Percentiles rank a stretch among this genome's conserved stretches.
Conservation (phyloP, 1,140 invertebrate genomes). For the Rhynchophorus ferrugineus region DNA sequence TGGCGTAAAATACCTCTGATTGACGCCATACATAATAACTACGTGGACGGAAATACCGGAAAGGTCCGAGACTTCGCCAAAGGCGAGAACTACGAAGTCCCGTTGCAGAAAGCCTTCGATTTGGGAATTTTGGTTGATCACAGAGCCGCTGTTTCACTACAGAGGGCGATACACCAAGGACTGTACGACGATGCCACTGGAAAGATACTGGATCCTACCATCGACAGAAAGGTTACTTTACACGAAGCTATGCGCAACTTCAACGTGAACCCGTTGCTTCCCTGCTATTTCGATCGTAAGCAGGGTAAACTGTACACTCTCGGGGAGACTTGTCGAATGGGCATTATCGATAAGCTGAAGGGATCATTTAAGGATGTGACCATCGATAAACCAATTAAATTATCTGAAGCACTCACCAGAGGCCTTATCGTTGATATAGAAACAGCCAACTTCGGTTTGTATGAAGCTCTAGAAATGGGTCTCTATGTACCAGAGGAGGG, state of each 20-base stretch:
- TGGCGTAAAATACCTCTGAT: slow-evolving; percentile 66
- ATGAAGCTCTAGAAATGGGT: slow-evolving; percentile 75
- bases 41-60: slow-evolving; percentile 66
- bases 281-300: slow-evolving; percentile 72
- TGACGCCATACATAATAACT: slow-evolving; percentile 65
- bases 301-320: slow-evolving; percentile 60
- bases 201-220: slow-evolving; percentile 72
- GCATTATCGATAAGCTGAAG: slow-evolving; percentile 73
- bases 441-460: slow-evolving; percentile 68
- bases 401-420: slow-evolving; percentile 64
- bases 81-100: slow-evolving; percentile 58
- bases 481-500: slow-evolving; percentile 66
- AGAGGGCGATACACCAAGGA: slow-evolving; percentile 79
- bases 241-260: slow-evolving; percentile 76
- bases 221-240: slow-evolving; percentile 67
- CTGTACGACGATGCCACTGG: slow-evolving; percentile 72
- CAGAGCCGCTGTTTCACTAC: slow-evolving; percentile 73
- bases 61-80: slow-evolving; percentile 60
- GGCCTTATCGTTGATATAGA: slow-evolving; percentile 81
- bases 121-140: slow-evolving; percentile 72
- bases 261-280: slow-evolving; percentile 68
- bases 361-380: slow-evolving; percentile 71
- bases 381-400: slow-evolving; percentile 54
- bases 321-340: slow-evolving; percentile 68
- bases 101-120: slow-evolving; percentile 73